Evolutionary conservation across 2,888 invertebrate species (phyloP).

Genomic region (Cistogaster globosa): DNA sequence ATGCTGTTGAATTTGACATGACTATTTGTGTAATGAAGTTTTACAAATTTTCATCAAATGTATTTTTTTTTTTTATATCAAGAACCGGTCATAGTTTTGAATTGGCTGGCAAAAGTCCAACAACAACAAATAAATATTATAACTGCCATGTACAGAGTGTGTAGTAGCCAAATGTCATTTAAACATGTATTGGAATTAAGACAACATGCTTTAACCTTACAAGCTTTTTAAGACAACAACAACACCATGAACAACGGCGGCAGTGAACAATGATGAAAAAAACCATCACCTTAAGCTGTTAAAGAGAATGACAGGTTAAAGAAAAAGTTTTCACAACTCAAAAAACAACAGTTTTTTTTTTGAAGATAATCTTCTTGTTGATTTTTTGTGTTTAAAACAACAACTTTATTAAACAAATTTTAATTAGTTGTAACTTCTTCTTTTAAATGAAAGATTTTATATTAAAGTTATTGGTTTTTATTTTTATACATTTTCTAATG

Average conservation of each 20-base stretch:
- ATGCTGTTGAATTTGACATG: constrained; percentile 53
- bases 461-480: constrained; percentile 45
- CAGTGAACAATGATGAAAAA: constrained; percentile 1
- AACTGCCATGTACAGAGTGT: constrained; percentile 19
- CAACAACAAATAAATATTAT: neutral
- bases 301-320: constrained; percentile 66
- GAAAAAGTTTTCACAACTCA: constrained; percentile 60
- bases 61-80: neutral
- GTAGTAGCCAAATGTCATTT: constrained; percentile 63
- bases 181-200: constrained; percentile 57
- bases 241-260: neutral
- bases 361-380: constrained; percentile 31
- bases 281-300: constrained; percentile 58
- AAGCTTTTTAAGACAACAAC: constrained; percentile 41
- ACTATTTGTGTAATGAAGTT: constrained; percentile 56
- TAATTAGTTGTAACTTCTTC: constrained; percentile 34
- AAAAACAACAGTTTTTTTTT: constrained; percentile 3
- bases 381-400: constrained; percentile 17
- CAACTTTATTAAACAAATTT: constrained; percentile 2
- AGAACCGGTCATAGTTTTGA: constrained; percentile 55
- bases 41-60: constrained; percentile 48
- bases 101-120: constrained; percentile 5
- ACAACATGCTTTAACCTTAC: constrained; percentile 63
- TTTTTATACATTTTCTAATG: neutral
- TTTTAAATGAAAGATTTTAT: constrained; percentile 1